Conservation (phyloP, 2,797 vertebrate genomes). For the Mareca strepera region DNA sequence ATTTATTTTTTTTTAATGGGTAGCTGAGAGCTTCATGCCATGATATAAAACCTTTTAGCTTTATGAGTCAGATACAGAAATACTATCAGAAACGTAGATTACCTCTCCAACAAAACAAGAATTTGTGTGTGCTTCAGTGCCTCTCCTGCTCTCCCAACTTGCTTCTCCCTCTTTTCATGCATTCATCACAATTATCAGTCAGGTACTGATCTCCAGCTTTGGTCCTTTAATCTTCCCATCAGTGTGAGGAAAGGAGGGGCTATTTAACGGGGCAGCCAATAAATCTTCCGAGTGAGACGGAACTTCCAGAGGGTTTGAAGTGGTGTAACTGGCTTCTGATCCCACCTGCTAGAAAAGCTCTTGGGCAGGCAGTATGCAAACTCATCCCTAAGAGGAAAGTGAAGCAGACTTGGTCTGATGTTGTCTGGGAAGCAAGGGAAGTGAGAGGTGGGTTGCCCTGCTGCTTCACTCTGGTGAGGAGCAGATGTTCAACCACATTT, state of each 20-base stretch:
- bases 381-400: background rate
- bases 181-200: rapidly evolving
- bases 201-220: background rate
- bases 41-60: background rate
- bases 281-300: background rate
- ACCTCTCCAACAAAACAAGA: background rate
- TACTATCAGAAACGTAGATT: background rate
- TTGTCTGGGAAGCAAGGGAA: background rate
- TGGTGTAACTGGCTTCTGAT: background rate
- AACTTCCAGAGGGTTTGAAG: background rate
- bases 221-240: background rate
- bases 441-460: rapidly evolving
- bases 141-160: background rate
- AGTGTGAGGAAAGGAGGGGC: background rate
- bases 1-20: background rate
- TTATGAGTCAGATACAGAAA: background rate
- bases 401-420: background rate
- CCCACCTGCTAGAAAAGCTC: background rate
- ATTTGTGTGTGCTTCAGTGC: background rate
- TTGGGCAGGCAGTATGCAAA: rapidly evolving
- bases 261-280: background rate
- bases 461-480: background rate
- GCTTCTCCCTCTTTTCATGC: background rate
- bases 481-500: background rate
- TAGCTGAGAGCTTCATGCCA: background rate